phyloP scores from a whole-genome alignment of 2,113 vertebrate species.

The Rana temporaria region DNA sequence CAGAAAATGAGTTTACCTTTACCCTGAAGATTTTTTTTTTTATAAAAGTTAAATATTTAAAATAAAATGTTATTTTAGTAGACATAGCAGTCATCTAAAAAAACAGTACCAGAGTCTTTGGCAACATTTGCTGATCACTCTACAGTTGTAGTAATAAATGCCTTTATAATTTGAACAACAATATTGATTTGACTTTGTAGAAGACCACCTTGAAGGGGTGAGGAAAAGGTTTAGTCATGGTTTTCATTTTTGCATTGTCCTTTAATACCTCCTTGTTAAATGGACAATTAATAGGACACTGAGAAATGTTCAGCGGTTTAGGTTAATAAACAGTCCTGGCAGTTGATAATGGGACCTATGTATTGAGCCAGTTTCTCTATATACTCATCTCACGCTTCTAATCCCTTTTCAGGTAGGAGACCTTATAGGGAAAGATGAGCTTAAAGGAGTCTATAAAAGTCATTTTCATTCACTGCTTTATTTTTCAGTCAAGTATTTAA shows the following conservation, averaged over 20 bases:
- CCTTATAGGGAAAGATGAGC: conserved; percentile 96
- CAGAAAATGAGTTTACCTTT: no score
- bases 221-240: conserved; percentile 92
- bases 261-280: conserved; percentile 92
- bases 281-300: conserved; percentile 96
- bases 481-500: conserved; percentile 89
- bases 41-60: no score
- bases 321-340: conserved; percentile 79
- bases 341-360: conserved; percentile 77
- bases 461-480: conserved; percentile 93
- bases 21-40: no score
- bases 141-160: conserved; percentile 76
- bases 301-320: conserved; percentile 78
- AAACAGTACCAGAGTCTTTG: no score
- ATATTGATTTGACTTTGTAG: conserved; percentile 76
- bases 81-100: no score
- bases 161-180: conserved; percentile 88
- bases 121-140: background rate
- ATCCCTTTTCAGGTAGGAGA: conserved; percentile 87
- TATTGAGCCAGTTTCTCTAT: conserved; percentile 80
- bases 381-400: conserved; percentile 86
- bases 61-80: no score
- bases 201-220: conserved; percentile 86
- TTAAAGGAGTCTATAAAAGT: conserved; percentile 99
- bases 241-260: conserved; percentile 84